These are phyloP conservation scores for chimpanzee (Pan troglodytes) DNA, from an alignment of 2,113 vertebrate species.

Conservation along the genomic window NHGRI_mPanTro3-v2.1_pri NC_072417.2:18442001-18442500, in stretches of 20 bases:
- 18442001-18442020: slow-evolving; percentile 91
- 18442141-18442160: neutral
- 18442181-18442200: neutral
- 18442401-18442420: neutral
- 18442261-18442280: neutral
- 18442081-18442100: neutral
- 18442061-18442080: neutral
- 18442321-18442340: neutral
- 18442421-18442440: neutral
- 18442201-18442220: neutral
- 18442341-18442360: neutral
- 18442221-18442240: neutral
- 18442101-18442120: neutral
- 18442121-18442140: neutral
- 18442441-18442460: neutral
- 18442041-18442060: slow-evolving; percentile 85
- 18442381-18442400: neutral
- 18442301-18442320: neutral
- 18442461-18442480: neutral
- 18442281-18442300: neutral
- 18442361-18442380: neutral
- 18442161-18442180: neutral
- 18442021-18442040: slow-evolving; percentile 88
- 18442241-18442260: neutral
- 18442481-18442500: neutral